Evolutionary conservation across 2,888 invertebrate species (phyloP).

Genomic region (Epiblema foenella): DNA sequence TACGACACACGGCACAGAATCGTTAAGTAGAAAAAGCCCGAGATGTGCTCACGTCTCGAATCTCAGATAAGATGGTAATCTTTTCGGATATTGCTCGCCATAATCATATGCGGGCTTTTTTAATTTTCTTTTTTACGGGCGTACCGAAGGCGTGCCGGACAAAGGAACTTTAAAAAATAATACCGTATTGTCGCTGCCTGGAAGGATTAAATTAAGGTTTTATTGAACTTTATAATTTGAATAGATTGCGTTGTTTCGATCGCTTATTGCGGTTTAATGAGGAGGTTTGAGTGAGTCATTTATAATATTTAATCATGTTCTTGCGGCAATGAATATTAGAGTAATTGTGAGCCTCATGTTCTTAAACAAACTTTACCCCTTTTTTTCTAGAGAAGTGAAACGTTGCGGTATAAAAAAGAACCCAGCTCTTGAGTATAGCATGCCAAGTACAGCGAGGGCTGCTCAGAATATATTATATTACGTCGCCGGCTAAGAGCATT

Average conservation of each 20-base stretch:
- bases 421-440: neutral
- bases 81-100: slow-evolving; percentile 83
- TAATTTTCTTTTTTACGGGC: slow-evolving; percentile 62
- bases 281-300: slow-evolving; percentile 42
- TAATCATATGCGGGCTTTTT: slow-evolving; percentile 82
- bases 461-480: neutral
- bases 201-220: slow-evolving; percentile 44
- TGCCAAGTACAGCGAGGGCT: neutral
- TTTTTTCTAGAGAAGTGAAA: neutral
- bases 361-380: slow-evolving; percentile 16
- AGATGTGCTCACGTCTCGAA: slow-evolving; percentile 77
- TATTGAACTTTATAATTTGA: slow-evolving; percentile 43
- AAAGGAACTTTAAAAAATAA: slow-evolving; percentile 69
- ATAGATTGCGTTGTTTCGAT: slow-evolving; percentile 39
- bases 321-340: slow-evolving; percentile 11
- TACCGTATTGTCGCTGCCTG: slow-evolving; percentile 51
- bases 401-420: neutral
- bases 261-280: slow-evolving; percentile 39
- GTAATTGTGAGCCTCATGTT: slow-evolving; percentile 14
- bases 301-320: slow-evolving; percentile 29
- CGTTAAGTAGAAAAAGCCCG: slow-evolving; percentile 67
- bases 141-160: slow-evolving; percentile 70
- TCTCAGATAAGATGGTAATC: slow-evolving; percentile 80
- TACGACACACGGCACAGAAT: slow-evolving; percentile 53
- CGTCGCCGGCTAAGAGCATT: neutral